These are phyloP conservation scores for Panulirus ornatus DNA, from an alignment of 1,140 invertebrate species.

Conservation along the genomic window DNA sequence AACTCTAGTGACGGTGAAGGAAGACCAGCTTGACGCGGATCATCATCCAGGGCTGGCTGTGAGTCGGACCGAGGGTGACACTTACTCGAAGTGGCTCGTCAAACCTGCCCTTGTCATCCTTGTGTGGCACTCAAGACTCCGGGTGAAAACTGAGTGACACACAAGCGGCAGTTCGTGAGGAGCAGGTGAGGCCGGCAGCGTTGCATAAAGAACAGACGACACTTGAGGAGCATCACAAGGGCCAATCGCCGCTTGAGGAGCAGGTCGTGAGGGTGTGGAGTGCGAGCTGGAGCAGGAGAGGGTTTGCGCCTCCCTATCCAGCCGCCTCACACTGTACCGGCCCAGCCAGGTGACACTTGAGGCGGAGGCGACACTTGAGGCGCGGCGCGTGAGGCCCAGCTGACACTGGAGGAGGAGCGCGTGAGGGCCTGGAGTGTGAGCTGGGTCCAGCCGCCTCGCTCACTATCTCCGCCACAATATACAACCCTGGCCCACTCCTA, in stretches of 20 bases:
- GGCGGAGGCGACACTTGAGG: not conserved
- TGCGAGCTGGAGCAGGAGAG: not conserved
- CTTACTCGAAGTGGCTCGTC: too few species aligned
- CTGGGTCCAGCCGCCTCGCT: not conserved
- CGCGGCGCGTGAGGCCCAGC: not conserved
- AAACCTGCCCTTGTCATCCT: too few species aligned
- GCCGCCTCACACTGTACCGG: not conserved
- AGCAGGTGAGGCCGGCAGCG: not conserved
- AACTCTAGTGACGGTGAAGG: too few species aligned
- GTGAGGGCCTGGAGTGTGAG: too few species aligned
- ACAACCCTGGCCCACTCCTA: constrained; percentile 60
- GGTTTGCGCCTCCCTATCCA: not conserved
- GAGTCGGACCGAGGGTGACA: too few species aligned
- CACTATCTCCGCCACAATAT: constrained; percentile 69
- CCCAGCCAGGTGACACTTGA: constrained; percentile 9
- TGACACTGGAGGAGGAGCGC: not conserved
- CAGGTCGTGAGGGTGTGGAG: not conserved
- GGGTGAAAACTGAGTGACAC: constrained; percentile 8
- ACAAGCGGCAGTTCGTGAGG: constrained; percentile 12
- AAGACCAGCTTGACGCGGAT: too few species aligned
- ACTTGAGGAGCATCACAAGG: not conserved
- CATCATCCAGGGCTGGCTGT: too few species aligned
- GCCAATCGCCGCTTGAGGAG: not conserved
- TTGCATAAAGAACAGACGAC: not conserved
- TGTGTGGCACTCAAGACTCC: not conserved